These are phyloP conservation scores for Scarus forsteni DNA, from an alignment of 2,797 vertebrate genomes.

Conservation along the genomic window DNA sequence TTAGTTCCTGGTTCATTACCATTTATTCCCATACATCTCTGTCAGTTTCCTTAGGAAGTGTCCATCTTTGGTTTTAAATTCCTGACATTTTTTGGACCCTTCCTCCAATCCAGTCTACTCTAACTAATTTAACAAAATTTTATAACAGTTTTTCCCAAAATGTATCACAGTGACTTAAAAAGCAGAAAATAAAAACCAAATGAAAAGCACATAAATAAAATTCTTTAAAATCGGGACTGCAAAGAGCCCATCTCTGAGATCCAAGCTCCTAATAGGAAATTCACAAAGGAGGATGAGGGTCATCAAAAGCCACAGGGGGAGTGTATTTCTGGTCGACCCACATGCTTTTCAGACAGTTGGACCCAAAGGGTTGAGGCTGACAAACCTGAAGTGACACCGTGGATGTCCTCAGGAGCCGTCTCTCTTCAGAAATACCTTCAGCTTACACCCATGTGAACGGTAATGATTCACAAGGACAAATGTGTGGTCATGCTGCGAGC, in stretches of 20 bases:
- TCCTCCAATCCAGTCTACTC: too few relatives aligned
- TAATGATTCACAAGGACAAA: constrained; percentile 65
- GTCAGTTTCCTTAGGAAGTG: too few relatives aligned
- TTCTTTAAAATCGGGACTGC: background rate
- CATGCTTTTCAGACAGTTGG: constrained; percentile 63
- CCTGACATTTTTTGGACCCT: too few relatives aligned
- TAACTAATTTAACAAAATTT: too few relatives aligned
- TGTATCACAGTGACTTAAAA: too few relatives aligned
- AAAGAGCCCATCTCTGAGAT: constrained; percentile 18
- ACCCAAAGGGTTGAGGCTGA: constrained; percentile 64
- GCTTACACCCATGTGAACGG: constrained; percentile 32
- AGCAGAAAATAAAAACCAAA: too few relatives aligned
- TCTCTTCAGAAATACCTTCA: constrained; percentile 58
- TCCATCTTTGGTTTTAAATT: too few relatives aligned
- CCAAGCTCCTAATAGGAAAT: constrained; percentile 10
- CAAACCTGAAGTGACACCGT: constrained; percentile 75
- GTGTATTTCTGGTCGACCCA: constrained; percentile 73
- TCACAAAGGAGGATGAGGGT: constrained; percentile 54
- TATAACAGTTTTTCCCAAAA: too few relatives aligned
- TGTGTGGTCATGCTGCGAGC: constrained; percentile 27
- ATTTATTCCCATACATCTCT: too few relatives aligned
- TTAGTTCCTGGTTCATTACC: too few relatives aligned
- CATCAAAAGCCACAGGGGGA: constrained; percentile 58
- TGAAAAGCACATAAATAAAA: too few relatives aligned
- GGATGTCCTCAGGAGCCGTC: constrained; percentile 65